Percentiles rank a stretch among this genome's conserved stretches.
phyloP scores from a whole-genome alignment of 2,797 vertebrate species.

The Euthynnus affinis region DNA sequence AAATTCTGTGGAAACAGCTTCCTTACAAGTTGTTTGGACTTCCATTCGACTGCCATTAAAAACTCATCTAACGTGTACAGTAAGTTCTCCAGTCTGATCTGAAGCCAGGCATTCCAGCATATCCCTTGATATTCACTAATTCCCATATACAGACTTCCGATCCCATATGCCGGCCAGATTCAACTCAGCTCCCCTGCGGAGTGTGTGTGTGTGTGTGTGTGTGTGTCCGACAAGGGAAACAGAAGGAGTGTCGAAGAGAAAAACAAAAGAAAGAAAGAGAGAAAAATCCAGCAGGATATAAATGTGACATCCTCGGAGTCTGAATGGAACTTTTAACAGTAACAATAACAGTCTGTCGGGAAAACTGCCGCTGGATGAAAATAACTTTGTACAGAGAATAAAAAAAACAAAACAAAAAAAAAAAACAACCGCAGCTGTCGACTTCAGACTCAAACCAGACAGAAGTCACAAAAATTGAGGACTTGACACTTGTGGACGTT shows the following conservation, averaged over 20 bases:
- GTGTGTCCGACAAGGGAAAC: slow-evolving; percentile 15
- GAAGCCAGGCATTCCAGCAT: slow-evolving; percentile 60
- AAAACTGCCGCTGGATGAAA: slow-evolving; percentile 18
- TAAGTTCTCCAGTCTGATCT: slow-evolving; percentile 38
- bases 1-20: slow-evolving; percentile 50
- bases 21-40: slow-evolving; percentile 36
- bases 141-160: slow-evolving; percentile 70
- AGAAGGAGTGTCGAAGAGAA: background rate
- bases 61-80: slow-evolving; percentile 48
- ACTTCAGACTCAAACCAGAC: slow-evolving; percentile 6
- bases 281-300: slow-evolving; percentile 15
- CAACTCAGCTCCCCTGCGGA: slow-evolving; percentile 54
- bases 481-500: background rate
- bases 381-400: background rate
- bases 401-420: too few relatives aligned
- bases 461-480: slow-evolving; percentile 5
- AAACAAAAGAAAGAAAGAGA: slow-evolving; percentile 3
- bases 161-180: slow-evolving; percentile 57
- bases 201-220: slow-evolving; percentile 20
- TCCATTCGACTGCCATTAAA: slow-evolving; percentile 49
- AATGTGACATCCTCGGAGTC: slow-evolving; percentile 33
- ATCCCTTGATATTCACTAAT: slow-evolving; percentile 69
- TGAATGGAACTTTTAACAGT: slow-evolving; percentile 61
- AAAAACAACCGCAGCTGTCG: slow-evolving; percentile 18
- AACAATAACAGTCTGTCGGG: slow-evolving; percentile 18